Evolutionary conservation across 2,113 vertebrate genomes (phyloP), one percentile per base, ranked within the genome.

Genomic region (Bungarus multicinctus): DNA sequence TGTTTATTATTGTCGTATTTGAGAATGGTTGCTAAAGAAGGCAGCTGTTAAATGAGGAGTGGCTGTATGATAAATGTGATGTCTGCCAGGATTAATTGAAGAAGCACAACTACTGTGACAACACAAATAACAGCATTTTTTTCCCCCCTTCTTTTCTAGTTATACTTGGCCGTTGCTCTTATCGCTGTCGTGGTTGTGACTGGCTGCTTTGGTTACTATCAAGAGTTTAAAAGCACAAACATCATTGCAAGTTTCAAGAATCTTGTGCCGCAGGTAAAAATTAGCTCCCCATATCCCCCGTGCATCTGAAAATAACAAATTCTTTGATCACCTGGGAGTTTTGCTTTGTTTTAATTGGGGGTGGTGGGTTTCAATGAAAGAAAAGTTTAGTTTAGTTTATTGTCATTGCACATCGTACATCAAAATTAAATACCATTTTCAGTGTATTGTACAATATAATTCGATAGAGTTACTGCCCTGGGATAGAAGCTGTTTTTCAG

Each of bases 221-320:
- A 98, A 95, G 98, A 99, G 95, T 99, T 98, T 94, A 99, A 99
- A 95, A 98, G 98, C 96, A 99, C 98, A 94, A 99, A 99, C 96
- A 99, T 99, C 96, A 99, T 99, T 0, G 98, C 98, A 94, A 98
- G 98, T 95, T 99, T 99, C 97, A 99, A 99, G 96, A 99, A 99
- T 96, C 97, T 99, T 0, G 98, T 99, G 45, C 98, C 98, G 12
- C 98, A 99, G 98, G 98, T 98, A 93, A 88, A 86, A 0, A 34
- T 0, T 12, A 23, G 3, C 43, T 34, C 23, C 27, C 11, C 3
- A 12, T 23, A 22, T 3, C 27, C 3, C 1, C 23, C 23, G 30
- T 39, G 20, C 11, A 10, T 6, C 27, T 16, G 45, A 11, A 16
- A 9, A 34, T 3, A 50, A 9, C 47, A 20, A 7, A 52, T 22